A percentile compares a stretch with the other conserved stretches of the same genome.
These are phyloP conservation scores for Apistogramma diplotaenia DNA, from an alignment of 2,113 vertebrate genomes.

Conservation along the genomic window DNA sequence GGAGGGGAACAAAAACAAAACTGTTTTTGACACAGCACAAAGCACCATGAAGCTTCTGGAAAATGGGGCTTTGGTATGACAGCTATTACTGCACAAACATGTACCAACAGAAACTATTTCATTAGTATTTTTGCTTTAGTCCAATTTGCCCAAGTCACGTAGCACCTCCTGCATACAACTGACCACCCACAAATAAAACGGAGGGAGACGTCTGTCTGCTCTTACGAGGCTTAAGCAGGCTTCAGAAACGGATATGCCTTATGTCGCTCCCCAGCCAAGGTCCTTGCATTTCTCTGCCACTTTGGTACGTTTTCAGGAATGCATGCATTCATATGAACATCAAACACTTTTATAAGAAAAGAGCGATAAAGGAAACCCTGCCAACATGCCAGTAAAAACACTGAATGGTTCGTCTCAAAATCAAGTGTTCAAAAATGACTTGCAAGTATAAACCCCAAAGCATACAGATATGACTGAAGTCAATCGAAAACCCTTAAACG, in stretches of 20 bases:
- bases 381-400: slow-evolving; percentile 68
- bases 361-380: slow-evolving; percentile 34
- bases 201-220: neutral
- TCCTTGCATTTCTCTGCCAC: slow-evolving; percentile 51
- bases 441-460: slow-evolving; percentile 62
- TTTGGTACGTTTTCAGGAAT: slow-evolving; percentile 70
- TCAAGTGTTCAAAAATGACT: slow-evolving; percentile 47
- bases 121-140: neutral
- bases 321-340: slow-evolving; percentile 70
- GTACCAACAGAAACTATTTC: neutral
- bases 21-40: neutral
- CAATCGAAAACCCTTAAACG: slow-evolving; percentile 60
- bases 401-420: slow-evolving; percentile 41
- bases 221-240: neutral
- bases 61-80: slow-evolving; percentile 17
- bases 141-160: neutral
- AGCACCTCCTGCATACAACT: neutral
- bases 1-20: neutral
- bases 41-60: neutral
- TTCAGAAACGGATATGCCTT: slow-evolving; percentile 1
- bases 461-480: slow-evolving; percentile 60
- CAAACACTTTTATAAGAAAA: slow-evolving; percentile 34
- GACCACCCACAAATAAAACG: neutral
- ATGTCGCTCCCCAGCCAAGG: slow-evolving; percentile 17
- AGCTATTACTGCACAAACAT: neutral